These are phyloP conservation scores for Protobothrops mucrosquamatus DNA, from an alignment of 2,113 vertebrate species.

Conservation along the genomic window DNA sequence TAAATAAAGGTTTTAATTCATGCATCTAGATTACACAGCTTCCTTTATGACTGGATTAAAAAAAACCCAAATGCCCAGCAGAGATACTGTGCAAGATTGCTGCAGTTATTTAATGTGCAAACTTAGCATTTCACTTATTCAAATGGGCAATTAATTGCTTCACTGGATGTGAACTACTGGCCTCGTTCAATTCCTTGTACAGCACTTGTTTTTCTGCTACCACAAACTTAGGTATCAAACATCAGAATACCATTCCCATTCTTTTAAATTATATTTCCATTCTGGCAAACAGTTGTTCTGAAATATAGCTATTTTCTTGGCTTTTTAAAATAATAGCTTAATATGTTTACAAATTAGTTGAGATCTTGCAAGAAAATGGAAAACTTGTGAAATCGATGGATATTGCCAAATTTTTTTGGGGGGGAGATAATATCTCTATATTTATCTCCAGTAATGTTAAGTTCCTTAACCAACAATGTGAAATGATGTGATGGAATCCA, in stretches of 20 bases:
- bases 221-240: neutral
- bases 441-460: neutral
- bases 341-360: neutral
- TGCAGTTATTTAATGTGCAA: slow-evolving; percentile 7
- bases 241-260: neutral
- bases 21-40: slow-evolving; percentile 31
- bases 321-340: neutral
- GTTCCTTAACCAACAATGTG: neutral
- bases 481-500: neutral
- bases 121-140: neutral
- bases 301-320: neutral
- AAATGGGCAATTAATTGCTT: slow-evolving; percentile 12
- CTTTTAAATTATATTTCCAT: neutral
- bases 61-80: slow-evolving; percentile 6
- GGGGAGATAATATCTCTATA: neutral
- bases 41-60: neutral
- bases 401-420: neutral
- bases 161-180: neutral
- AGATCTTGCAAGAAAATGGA: neutral
- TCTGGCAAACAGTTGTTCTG: neutral
- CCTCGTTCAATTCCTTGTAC: neutral
- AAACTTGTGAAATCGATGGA: neutral
- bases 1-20: slow-evolving; percentile 54
- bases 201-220: neutral
- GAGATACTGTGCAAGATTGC: slow-evolving; percentile 4